Evolutionary conservation across 2,113 vertebrate species (phyloP), one percentile per base, ranked within the genome.

Genomic region (Halichoerus grypus): DNA sequence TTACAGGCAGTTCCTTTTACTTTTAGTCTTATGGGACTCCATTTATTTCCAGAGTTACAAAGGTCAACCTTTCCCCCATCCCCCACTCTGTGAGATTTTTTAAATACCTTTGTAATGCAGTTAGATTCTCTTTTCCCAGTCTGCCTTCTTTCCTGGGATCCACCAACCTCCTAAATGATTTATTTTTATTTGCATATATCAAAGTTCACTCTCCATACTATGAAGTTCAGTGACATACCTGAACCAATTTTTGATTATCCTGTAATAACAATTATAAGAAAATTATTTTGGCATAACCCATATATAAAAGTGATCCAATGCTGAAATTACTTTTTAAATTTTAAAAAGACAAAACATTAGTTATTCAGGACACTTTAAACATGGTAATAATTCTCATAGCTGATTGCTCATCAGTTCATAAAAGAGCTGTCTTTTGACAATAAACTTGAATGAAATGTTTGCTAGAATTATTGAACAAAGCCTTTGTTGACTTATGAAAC

Each of bases 181-280:
- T 88, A 42, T n/a, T 46, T n/a, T 57, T 55, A 88, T 80, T 80
- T 31, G 10, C 22, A 74, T 42, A 42, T 49, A 65, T 83, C 14
- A 80, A 79, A 18, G 36, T 63, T 83, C 19, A 88, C 33, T 80
- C 16, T 61, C 59, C 76, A 15, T 55, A 3, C 74, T 95, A 2
- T 61, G 55, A 82, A 81, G 36, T 67, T 67, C 72, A 55, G 4
- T 86, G 46, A 80, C 13, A 31, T 85, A 59, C 28, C 33, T 53
- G 28, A 95, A 76, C 5, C 51, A 55, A 76, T 26, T 88, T 85
- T 85, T 24, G 7, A 21, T 92, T 81, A 31, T 57, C 31, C 14
- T 53, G 2, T 88, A 76, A 77, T 84, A 91, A 39, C 22, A 49
- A 14, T 92, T 77, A 88, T 72, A 61, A 94, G 15, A 84, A 95